Base-by-base conservation (phyloP, 2,888 invertebrate genomes). In the Clepsis dumicolana region DNA sequence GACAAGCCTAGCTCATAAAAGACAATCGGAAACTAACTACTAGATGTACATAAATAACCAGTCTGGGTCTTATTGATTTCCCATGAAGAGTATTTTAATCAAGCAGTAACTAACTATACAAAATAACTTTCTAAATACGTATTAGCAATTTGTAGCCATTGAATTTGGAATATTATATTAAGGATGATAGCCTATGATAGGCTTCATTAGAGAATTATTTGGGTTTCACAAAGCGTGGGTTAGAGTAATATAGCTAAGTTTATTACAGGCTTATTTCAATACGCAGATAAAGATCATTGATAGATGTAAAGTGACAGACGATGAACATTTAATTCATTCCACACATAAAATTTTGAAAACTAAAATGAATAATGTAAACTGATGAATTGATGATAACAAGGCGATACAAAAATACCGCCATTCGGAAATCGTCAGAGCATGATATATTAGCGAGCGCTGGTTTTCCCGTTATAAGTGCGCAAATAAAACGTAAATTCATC, bases 361-460 rank as follows among this genome's bases (percentile, higher is more conserved):
- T 41, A 2, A 0, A 21, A 48, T 48, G 21, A 18, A 41, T 41
- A 48, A 48, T 48, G 12, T 41, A 41, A 7, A 7, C 41, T 16
- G 41, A 41, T 41, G 41, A n/a, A 41, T 41, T 7, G 21, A 48
- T 8, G 48, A 48, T 48, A 18, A 48, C n/a, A 48, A 41, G 48
- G 10, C 12, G 48, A 21, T 21, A 48, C 48, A 21, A 48, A 10
- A 48, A 21, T 10, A 48, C 21, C 1, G 16, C 16, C 10, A 48
- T 21, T 21, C 48, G 48, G 48, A 48, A 48, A 21, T 21, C 48
- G 48, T 48, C 48, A 10, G 10, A 8, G 48, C 21, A 21, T 21
- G 48, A 2, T 21, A 48, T 18, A 48, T 48, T 48, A 21, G 44
- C 41, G 16, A 38, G 7, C 48, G 48, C 12, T 48, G 48, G 48